These are phyloP conservation scores for Cavia aperea DNA, from an alignment of 2,113 vertebrate species.

Conservation along the genomic window DNA sequence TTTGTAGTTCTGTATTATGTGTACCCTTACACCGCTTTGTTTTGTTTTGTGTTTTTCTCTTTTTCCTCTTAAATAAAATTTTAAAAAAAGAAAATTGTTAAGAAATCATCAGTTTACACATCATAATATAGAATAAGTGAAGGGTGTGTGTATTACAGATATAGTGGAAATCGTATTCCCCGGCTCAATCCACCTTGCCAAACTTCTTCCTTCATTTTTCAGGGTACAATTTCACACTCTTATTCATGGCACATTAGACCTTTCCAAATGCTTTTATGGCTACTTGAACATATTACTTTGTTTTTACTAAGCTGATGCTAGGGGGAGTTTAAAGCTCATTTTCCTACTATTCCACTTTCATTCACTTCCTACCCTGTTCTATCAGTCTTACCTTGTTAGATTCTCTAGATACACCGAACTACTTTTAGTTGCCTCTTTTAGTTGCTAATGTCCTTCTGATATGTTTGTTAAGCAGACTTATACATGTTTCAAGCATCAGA, in stretches of 20 bases:
- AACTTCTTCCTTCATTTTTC: background rate
- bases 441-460: background rate
- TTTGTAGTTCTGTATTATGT: too few species aligned
- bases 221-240: background rate
- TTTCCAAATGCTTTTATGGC: background rate
- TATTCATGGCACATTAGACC: background rate
- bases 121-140: background rate
- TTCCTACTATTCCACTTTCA: background rate
- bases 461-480: background rate
- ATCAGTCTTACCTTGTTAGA: background rate
- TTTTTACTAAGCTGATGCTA: background rate
- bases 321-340: background rate
- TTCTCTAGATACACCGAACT: background rate
- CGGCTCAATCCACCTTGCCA: background rate
- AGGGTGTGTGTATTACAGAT: background rate
- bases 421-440: background rate
- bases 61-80: too few species aligned
- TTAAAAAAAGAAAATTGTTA: background rate
- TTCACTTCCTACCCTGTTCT: background rate
- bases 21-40: too few species aligned
- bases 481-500: background rate
- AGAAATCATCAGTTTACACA: background rate
- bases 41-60: too few species aligned
- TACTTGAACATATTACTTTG: background rate
- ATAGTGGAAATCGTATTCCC: background rate